Conservation (phyloP, 2,797 vertebrate species). For the Anas acuta region DNA sequence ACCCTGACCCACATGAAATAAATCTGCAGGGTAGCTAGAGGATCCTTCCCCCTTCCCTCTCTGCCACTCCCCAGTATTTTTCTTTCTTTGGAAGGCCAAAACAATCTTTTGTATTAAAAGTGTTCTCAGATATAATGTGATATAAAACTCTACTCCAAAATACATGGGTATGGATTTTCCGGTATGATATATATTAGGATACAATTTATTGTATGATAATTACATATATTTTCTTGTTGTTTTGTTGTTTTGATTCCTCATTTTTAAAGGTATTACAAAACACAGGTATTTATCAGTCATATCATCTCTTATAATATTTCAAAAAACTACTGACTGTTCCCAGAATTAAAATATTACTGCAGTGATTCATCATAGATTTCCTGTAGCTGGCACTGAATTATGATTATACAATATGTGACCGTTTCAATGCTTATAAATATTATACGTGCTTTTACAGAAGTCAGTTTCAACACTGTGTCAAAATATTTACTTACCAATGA, state of each 20-base stretch:
- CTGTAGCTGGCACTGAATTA: slow-evolving; percentile 22
- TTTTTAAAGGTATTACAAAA: neutral
- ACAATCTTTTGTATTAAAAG: neutral
- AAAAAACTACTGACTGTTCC: neutral
- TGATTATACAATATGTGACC: slow-evolving; percentile 28
- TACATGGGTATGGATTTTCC: neutral
- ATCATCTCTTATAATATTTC: neutral
- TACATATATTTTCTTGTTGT: neutral
- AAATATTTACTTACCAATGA: slow-evolving; percentile 65
- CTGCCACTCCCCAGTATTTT: neutral
- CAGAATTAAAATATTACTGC: neutral
- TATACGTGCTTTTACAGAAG: slow-evolving; percentile 47
- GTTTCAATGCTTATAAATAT: slow-evolving; percentile 52
- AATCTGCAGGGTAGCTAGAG: neutral
- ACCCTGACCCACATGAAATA: fast-evolving
- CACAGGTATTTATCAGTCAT: neutral
- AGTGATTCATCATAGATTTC: neutral
- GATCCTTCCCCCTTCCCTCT: neutral
- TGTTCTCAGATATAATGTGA: neutral
- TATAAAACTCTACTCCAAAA: neutral
- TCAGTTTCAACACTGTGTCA: slow-evolving; percentile 34
- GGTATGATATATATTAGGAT: neutral
- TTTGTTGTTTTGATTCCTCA: neutral
- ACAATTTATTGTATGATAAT: neutral
- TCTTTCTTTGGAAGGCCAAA: neutral